phyloP scores from a whole-genome alignment of 2,797 vertebrate species.

The Coranthus polyacanthus region DNA sequence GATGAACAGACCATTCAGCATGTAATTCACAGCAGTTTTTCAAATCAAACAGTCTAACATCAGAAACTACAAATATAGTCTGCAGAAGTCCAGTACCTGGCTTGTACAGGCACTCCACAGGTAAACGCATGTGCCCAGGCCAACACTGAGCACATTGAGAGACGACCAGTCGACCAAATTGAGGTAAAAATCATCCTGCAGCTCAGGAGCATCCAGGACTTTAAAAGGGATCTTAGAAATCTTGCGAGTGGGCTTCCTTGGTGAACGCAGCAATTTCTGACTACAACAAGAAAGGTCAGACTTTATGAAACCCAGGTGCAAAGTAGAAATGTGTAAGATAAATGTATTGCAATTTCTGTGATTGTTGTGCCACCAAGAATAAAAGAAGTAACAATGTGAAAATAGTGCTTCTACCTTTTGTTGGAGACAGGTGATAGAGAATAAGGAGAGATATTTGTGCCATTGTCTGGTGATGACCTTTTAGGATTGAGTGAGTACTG shows the following conservation, averaged over 20 bases:
- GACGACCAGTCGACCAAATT: conserved; percentile 98
- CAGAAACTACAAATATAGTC: background rate
- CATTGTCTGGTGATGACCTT: conserved; percentile 90
- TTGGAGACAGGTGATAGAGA: conserved; percentile 95
- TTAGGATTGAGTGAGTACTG: conserved; percentile 93
- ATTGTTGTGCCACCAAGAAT: background rate
- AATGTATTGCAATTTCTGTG: background rate
- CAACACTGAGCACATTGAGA: conserved; percentile 93
- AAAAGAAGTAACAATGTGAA: background rate
- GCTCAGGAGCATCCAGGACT: conserved; percentile 93
- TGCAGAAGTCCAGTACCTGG: conserved; percentile 82
- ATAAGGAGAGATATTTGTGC: conserved; percentile 92
- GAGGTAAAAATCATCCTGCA: conserved; percentile 96
- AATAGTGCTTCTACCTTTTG: conserved; percentile 87
- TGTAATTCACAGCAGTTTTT: background rate
- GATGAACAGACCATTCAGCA: conserved; percentile 18
- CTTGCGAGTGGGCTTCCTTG: conserved; percentile 93
- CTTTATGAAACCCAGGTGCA: background rate
- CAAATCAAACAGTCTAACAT: background rate
- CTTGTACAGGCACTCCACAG: conserved; percentile 97
- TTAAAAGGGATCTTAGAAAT: conserved; percentile 98
- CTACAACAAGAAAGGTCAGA: conserved; percentile 64
- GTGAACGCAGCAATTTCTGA: conserved; percentile 93
- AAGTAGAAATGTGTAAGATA: background rate
- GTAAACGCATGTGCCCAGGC: conserved; percentile 95